Conservation (phyloP, 2,888 invertebrate species). For the Podabrus alpinus region DNA sequence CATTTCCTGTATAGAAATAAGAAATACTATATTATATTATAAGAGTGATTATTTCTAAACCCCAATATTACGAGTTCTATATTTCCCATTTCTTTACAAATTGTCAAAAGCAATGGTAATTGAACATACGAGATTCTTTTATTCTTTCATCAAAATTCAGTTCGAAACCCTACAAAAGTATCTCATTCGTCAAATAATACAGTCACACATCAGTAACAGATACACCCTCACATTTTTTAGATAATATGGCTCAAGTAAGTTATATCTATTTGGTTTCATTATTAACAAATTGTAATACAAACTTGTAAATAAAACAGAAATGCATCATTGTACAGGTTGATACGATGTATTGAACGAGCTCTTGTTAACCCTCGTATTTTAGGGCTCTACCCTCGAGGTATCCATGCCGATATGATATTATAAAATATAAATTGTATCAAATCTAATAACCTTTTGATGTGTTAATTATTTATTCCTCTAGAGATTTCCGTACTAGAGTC, state of each 20-base stretch:
- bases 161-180: constrained; percentile 18
- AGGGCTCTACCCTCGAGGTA: constrained; percentile 8
- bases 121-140: neutral
- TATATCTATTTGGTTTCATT: neutral
- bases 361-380: constrained; percentile 12
- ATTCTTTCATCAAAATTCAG: constrained; percentile 8
- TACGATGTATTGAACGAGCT: constrained; percentile 31
- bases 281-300: neutral
- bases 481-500: neutral
- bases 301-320: constrained; percentile 2
- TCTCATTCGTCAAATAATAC: constrained; percentile 16
- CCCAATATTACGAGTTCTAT: neutral
- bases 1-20: neutral
- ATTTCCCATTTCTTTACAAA: constrained; percentile 1
- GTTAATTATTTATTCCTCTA: constrained; percentile 43
- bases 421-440: constrained; percentile 51
- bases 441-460: constrained; percentile 47
- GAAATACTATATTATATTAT: neutral
- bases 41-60: neutral
- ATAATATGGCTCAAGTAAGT: neutral
- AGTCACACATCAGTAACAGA: constrained; percentile 19
- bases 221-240: constrained; percentile 4
- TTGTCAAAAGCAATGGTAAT: neutral
- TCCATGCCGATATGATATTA: constrained; percentile 39
- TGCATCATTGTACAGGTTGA: constrained; percentile 25